phyloP scores from a whole-genome alignment of 2,797 vertebrate genomes.

The Lithobates pipiens region DNA sequence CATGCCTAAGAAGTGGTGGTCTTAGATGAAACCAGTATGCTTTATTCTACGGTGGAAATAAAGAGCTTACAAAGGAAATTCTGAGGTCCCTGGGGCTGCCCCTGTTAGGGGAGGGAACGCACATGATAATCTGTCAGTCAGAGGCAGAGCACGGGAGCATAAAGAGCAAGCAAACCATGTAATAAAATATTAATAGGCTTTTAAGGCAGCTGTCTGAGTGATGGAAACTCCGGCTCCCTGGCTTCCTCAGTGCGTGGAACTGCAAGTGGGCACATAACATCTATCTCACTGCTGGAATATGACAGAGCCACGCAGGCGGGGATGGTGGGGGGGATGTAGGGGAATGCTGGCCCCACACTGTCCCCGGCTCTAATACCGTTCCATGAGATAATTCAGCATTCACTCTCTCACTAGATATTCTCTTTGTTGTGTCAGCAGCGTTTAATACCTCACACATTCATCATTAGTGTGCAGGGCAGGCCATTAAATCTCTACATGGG shows the following conservation, averaged over 20 bases:
- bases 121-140: conserved; percentile 54
- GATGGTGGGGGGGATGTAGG: neutral
- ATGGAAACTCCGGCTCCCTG: conserved; percentile 30
- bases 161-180: conserved; percentile 53
- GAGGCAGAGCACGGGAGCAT: conserved; percentile 33
- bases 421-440: conserved; percentile 39
- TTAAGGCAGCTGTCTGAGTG: conserved; percentile 55
- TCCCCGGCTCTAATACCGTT: conserved; percentile 9
- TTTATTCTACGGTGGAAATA: neutral
- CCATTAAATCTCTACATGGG: neutral
- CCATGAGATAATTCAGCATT: conserved; percentile 11
- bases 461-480: neutral
- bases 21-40: neutral
- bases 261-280: conserved; percentile 49
- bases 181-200: conserved; percentile 62
- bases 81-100: conserved; percentile 34
- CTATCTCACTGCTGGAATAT: conserved; percentile 48
- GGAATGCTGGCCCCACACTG: neutral
- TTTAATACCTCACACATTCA: conserved; percentile 9
- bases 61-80: neutral
- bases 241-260: conserved; percentile 49
- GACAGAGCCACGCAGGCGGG: conserved; percentile 6
- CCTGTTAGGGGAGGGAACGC: conserved; percentile 24
- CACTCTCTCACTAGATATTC: conserved; percentile 30
- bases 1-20: too few relatives aligned